These are phyloP conservation scores for Leucopsar rothschildi DNA, from an alignment of 2,113 vertebrate genomes.

Conservation along the genomic window DNA sequence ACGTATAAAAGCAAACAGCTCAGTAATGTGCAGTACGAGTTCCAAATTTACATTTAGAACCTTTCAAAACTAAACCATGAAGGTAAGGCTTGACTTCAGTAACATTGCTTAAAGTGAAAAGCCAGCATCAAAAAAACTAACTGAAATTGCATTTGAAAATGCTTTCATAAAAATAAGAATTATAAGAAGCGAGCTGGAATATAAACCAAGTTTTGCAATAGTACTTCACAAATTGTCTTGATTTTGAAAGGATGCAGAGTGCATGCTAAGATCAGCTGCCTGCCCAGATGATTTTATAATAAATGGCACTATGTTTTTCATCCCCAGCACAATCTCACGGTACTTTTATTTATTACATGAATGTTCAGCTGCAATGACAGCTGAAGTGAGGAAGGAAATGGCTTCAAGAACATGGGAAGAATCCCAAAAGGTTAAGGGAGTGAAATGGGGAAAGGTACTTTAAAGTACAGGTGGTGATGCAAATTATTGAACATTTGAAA, in stretches of 20 bases:
- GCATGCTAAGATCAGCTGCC: neutral
- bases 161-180: neutral
- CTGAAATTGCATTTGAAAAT: neutral
- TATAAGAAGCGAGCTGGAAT: neutral
- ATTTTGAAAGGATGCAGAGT: neutral
- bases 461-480: constrained; percentile 24
- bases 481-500: constrained; percentile 37
- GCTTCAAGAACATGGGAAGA: constrained; percentile 19
- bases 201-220: neutral
- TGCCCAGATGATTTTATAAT: neutral
- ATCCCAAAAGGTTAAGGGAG: neutral
- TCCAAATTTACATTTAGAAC: neutral
- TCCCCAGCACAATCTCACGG: neutral
- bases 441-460: constrained; percentile 1
- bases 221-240: neutral
- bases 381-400: neutral
- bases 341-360: constrained; percentile 11
- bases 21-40: neutral
- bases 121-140: neutral
- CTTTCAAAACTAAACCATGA: neutral
- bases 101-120: neutral
- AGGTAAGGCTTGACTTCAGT: neutral
- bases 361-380: neutral
- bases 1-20: neutral
- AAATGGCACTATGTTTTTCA: neutral